Evolutionary conservation across 2,888 invertebrate genomes (phyloP).

Genomic region (Hyposoter didymator): DNA sequence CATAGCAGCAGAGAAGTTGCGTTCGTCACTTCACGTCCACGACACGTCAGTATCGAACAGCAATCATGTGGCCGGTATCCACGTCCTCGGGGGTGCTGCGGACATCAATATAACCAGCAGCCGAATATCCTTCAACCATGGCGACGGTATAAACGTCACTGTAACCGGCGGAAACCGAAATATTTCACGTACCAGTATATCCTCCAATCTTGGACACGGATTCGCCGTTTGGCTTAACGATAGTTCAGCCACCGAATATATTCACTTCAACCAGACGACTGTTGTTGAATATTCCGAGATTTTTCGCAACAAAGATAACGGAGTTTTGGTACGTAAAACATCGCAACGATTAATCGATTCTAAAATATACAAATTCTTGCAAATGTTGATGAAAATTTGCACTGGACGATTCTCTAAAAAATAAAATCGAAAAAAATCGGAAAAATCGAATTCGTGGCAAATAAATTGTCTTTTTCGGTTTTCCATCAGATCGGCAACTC

Average conservation of each 20-base stretch:
- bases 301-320: slow-evolving; percentile 94
- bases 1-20: slow-evolving; percentile 95
- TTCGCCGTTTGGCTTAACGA: slow-evolving; percentile 96
- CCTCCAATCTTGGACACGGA: slow-evolving; percentile 95
- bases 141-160: slow-evolving; percentile 98
- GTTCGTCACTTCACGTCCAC: slow-evolving; percentile 95
- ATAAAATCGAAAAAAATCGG: too few species aligned
- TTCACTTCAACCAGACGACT: slow-evolving; percentile 93
- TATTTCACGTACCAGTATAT: slow-evolving; percentile 93
- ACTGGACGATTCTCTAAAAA: background rate
- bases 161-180: slow-evolving; percentile 97
- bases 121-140: slow-evolving; percentile 94
- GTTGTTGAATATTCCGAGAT: slow-evolving; percentile 95
- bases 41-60: slow-evolving; percentile 94
- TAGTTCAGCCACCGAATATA: slow-evolving; percentile 91
- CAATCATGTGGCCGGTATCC: slow-evolving; percentile 95
- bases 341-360: background rate
- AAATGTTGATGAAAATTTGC: background rate
- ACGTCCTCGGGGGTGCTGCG: slow-evolving; percentile 95
- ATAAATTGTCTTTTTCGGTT: slow-evolving; percentile 23
- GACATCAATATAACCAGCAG: slow-evolving; percentile 97
- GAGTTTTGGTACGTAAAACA: slow-evolving; percentile 87
- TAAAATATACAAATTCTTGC: background rate
- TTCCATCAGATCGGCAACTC: slow-evolving; percentile 93
- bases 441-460: background rate